Base-by-base conservation (phyloP, 1,140 invertebrate species). In the Drosophila setifemur region DNA sequence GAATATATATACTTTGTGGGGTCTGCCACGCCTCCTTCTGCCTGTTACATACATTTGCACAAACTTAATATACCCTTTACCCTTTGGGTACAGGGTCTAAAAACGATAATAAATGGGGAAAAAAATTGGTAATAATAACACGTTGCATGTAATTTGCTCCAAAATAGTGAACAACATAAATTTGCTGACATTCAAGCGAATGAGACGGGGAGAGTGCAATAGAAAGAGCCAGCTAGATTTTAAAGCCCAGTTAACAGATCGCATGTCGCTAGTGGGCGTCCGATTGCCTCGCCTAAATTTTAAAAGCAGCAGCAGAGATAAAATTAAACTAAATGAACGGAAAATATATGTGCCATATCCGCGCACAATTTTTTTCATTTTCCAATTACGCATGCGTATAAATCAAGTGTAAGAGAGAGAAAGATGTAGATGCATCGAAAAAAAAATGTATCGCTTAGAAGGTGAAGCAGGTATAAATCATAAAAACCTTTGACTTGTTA, bases 141-240 rank as follows among this genome's bases (percentile, higher is more conserved):
- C 71, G 75, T 86, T 69, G 81, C 81, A 86, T 86, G 81, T 86
- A 86, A 86, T 86, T 86, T 86, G 81, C 75, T 44, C 63, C 42
- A 73, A 86, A 86, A 86, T 81, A 86, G 81, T 86, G 76, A 86
- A 86, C 81, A 86, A 76, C 82, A 86, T 86, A 86, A 86, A 86
- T 86, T 81, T 63, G 11, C 26, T 25, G 52, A 53, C 25, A 55
- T 35, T 49, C n/a, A 31, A n/a, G 8, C 11, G 5, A 11, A 14
- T 7, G 3, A 18, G 14, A 47, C n/a, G n/a, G n/a, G n/a, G n/a
- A n/a, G n/a, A n/a, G n/a, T n/a, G n/a, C 26, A 29, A 28, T 29
- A 19, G 4, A 2, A 35, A 37, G 35, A 57, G 8, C 1, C 50
- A 31, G 54, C 35, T 7, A 39, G 33, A 9, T 25, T 54, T 31